phyloP scores from a whole-genome alignment of 2,113 vertebrate genomes.

The Philantomba maxwellii region DNA sequence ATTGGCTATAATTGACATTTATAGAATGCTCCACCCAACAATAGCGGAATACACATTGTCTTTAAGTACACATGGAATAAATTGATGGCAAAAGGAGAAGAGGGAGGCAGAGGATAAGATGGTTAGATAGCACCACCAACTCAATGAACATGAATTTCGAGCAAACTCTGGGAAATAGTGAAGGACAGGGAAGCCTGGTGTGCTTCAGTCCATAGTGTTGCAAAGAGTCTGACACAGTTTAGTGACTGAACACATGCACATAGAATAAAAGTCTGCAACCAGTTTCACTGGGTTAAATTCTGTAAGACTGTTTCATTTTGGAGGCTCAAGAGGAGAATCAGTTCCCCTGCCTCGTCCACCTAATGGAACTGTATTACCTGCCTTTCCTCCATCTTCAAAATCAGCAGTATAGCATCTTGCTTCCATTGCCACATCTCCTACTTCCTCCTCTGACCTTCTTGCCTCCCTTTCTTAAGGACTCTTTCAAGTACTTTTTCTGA shows the following conservation, averaged over 20 bases:
- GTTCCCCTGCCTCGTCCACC: not conserved
- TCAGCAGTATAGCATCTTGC: not conserved
- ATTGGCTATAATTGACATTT: not conserved
- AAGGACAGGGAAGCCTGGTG: not conserved
- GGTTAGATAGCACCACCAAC: not conserved
- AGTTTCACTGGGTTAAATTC: not conserved
- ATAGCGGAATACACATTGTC: not conserved
- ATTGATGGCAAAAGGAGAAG: not conserved
- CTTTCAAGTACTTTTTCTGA: not conserved
- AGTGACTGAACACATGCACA: not conserved
- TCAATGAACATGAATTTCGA: not conserved
- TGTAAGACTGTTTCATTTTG: not conserved
- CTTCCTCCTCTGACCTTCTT: not conserved
- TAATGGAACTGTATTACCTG: not conserved
- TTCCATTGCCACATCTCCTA: not conserved
- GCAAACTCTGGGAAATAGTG: not conserved
- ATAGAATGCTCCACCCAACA: not conserved
- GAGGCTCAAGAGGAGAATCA: not conserved
- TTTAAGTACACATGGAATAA: not conserved
- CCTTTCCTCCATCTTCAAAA: not conserved
- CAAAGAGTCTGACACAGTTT: not conserved
- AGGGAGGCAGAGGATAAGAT: not conserved
- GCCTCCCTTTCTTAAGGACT: not conserved
- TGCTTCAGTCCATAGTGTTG: not conserved
- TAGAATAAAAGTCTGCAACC: not conserved